These are phyloP conservation scores for Cottus gobio DNA, from an alignment of 2,113 vertebrate species.

Conservation along the genomic window DNA sequence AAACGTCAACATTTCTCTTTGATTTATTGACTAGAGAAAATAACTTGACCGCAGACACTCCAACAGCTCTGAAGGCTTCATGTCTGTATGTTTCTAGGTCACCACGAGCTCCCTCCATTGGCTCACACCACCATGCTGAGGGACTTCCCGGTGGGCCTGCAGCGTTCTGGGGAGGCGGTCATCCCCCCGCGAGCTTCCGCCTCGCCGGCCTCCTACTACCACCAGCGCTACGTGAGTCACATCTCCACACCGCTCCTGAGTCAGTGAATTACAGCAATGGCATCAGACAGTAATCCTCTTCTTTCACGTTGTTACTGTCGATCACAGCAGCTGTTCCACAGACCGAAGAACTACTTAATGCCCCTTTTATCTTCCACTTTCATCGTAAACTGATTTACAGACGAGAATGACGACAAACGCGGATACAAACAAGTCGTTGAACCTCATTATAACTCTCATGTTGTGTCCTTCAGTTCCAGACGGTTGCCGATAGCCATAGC, in stretches of 20 bases:
- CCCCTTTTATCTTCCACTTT: not conserved
- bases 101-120: conserved; percentile 92
- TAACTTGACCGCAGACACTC: not conserved
- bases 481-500: conserved; percentile 42
- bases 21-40: not conserved
- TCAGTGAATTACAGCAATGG: not conserved
- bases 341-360: not conserved
- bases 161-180: conserved; percentile 80
- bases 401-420: not conserved
- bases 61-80: not conserved
- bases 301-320: not conserved
- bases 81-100: conserved; percentile 80
- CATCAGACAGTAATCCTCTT: not conserved
- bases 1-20: not conserved
- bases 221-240: conserved; percentile 68
- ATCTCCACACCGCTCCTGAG: not conserved
- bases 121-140: conserved; percentile 95
- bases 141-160: conserved; percentile 85
- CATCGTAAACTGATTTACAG: not conserved
- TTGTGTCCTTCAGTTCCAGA: conserved; percentile 70
- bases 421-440: not conserved
- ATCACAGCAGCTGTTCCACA: not conserved
- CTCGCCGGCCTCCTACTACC: conserved; percentile 45
- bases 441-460: not conserved
- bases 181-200: conserved; percentile 74